phyloP scores from a whole-genome alignment of 2,113 vertebrate genomes.

The Grallaria varia region DNA sequence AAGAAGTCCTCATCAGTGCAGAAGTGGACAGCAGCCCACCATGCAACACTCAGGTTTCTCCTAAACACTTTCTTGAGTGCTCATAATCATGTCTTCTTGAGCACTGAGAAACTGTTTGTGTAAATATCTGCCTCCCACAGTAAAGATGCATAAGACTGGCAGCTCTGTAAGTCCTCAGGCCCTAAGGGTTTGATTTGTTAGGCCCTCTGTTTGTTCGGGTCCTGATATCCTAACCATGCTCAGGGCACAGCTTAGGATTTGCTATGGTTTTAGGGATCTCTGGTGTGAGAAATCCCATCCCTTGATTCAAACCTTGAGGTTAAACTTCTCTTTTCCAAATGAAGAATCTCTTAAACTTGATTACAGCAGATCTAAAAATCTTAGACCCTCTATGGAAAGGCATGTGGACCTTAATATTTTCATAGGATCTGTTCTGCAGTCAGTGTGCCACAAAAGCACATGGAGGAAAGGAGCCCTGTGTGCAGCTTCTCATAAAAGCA shows the following conservation, averaged over 20 bases:
- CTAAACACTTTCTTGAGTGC: not conserved
- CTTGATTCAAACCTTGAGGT: not conserved
- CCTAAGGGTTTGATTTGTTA: not conserved
- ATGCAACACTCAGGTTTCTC: not conserved
- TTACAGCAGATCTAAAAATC: not conserved
- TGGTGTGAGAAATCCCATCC: not conserved
- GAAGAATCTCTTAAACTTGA: not conserved
- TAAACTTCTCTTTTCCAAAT: not conserved
- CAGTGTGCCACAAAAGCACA: not conserved
- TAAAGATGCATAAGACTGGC: not conserved
- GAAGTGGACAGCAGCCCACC: not conserved
- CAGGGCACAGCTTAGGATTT: not conserved
- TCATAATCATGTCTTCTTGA: not conserved
- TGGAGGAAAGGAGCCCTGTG: not conserved
- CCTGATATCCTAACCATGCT: not conserved
- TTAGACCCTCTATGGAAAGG: not conserved
- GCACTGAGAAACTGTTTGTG: not conserved
- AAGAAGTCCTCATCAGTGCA: not conserved
- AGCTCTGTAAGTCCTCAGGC: not conserved
- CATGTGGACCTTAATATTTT: not conserved
- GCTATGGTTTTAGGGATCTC: not conserved
- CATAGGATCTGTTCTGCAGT: not conserved
- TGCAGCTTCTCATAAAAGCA: not conserved
- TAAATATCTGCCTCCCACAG: not conserved
- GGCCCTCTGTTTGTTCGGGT: accelerated